phyloP scores from a whole-genome alignment of 2,888 invertebrate genomes.

The Xiphydria camelus region DNA sequence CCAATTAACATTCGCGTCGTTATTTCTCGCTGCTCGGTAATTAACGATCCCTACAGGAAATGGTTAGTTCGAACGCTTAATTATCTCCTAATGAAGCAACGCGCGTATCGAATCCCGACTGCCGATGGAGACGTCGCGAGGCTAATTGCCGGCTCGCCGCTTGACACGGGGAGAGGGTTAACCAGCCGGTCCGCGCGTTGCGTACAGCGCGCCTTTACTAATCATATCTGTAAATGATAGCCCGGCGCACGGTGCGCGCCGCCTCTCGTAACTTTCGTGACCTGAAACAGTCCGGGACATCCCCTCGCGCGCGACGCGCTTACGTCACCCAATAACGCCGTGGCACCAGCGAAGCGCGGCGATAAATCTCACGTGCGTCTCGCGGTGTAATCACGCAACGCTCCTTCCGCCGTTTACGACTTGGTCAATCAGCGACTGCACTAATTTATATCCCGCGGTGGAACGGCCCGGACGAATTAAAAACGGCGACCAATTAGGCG shows the following conservation, averaged over 20 bases:
- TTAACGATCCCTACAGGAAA: conserved; percentile 29
- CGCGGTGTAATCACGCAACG: too few relatives aligned
- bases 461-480: too few relatives aligned
- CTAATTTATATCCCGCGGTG: too few relatives aligned
- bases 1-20: conserved; percentile 24
- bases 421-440: too few relatives aligned
- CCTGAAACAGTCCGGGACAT: too few relatives aligned
- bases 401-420: too few relatives aligned
- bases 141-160: conserved; percentile 36
- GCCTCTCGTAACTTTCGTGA: background rate
- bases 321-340: too few relatives aligned
- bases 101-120: conserved; percentile 28
- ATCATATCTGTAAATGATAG: conserved; percentile 3
- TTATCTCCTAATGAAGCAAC: conserved; percentile 44
- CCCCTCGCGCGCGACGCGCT: too few relatives aligned
- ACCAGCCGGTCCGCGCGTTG: background rate
- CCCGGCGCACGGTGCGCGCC: background rate
- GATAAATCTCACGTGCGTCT: too few relatives aligned
- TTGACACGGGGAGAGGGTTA: background rate
- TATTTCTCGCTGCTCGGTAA: conserved; percentile 16
- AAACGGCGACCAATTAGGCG: too few relatives aligned
- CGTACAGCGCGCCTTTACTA: background rate
- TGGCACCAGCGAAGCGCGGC: too few relatives aligned
- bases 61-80: conserved; percentile 39
- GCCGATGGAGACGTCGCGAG: conserved; percentile 44